These are phyloP conservation scores for Holothuria glaberrima DNA, from an alignment of 35 echinoderm and acorn worm species.

Conservation along the genomic window DNA sequence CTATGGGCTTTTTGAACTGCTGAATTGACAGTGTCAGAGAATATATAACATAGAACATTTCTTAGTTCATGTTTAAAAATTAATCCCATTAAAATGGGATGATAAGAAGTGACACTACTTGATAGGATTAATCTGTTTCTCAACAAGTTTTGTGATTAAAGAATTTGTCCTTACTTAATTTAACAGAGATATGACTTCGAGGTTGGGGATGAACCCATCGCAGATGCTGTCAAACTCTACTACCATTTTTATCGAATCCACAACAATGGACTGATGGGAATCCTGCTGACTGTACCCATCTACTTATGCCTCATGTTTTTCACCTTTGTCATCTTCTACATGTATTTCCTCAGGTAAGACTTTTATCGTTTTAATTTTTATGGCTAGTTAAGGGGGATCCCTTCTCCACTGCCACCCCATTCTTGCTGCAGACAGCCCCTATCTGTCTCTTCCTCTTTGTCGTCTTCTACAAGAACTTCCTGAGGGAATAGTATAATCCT, in stretches of 20 bases:
- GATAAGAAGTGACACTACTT: too few species aligned
- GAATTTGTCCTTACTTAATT: too few species aligned
- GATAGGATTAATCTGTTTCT: too few species aligned
- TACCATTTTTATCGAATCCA: slow-evolving; percentile 86
- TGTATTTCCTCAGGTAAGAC: slow-evolving; percentile 97
- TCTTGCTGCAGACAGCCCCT: slow-evolving; percentile 63
- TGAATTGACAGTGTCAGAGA: too few species aligned
- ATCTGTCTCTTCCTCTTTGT: slow-evolving; percentile 65
- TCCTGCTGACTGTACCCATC: slow-evolving; percentile 87
- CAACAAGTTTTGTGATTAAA: too few species aligned
- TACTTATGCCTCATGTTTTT: slow-evolving; percentile 93
- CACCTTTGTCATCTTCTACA: slow-evolving; percentile 93
- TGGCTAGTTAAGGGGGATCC: neutral
- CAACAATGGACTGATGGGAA: slow-evolving; percentile 92
- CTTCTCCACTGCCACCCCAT: neutral
- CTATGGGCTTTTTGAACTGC: too few species aligned
- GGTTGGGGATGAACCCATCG: slow-evolving; percentile 87
- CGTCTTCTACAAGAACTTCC: too few species aligned
- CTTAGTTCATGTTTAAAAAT: too few species aligned
- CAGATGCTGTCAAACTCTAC: slow-evolving; percentile 94
- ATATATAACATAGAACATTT: too few species aligned
- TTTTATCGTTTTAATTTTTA: neutral
- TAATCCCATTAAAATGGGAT: too few species aligned
- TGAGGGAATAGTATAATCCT: too few species aligned
- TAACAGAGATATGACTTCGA: slow-evolving; percentile 82